Base-by-base conservation (phyloP, 2,888 invertebrate species). In the Drosophila fulvimacula region DNA sequence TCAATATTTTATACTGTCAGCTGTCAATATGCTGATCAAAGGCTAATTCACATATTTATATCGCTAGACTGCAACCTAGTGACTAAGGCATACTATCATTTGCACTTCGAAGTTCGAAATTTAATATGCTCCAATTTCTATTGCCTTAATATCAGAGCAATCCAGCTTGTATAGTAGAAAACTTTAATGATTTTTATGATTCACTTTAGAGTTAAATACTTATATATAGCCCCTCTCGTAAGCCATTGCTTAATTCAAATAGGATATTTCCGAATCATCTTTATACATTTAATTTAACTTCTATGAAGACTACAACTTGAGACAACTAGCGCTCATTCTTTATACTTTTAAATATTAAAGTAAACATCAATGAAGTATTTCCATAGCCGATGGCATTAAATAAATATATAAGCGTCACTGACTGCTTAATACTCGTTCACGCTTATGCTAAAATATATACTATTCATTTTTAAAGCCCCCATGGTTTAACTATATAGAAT, bases 211-310 rank as follows among this genome's bases (percentile, higher is more conserved):
- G 7, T 5, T 6, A 11, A 24, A 24, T n/a, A n/a, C 2, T 10
- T 46, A 2, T 5, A 9, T n/a, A 5, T 5, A 27, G 0, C 0
- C 0, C 9, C 2, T n/a, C 24, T n/a, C 2, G 5, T n/a, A 15
- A 15, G 15, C 1, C 10, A 46, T 11, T 11, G 10, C 27, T 17
- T 48, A 27, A 27, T 9, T 5, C n/a, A 46, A 17, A 30, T 19
- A 4, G 0, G 0, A 19, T 19, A 41, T 19, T 19, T 19, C 9
- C 9, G 39, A 41, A 41, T 1, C 11, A 6, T 30, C 30, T 48
- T 30, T 0, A 32, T 0, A 13, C n/a, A 46, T 32, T 6, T 48
- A 30, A 48, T 21, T 13, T 10, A 51, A 51, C 13, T 34, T 34
- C 3, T 34, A 6, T 32, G 5, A 19, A 34, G 49, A 15, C 3